A percentile compares a stretch with the other conserved stretches of the same genome.
phyloP scores from a whole-genome alignment of 2,113 vertebrate genomes.

The Galemys pyrenaicus region DNA sequence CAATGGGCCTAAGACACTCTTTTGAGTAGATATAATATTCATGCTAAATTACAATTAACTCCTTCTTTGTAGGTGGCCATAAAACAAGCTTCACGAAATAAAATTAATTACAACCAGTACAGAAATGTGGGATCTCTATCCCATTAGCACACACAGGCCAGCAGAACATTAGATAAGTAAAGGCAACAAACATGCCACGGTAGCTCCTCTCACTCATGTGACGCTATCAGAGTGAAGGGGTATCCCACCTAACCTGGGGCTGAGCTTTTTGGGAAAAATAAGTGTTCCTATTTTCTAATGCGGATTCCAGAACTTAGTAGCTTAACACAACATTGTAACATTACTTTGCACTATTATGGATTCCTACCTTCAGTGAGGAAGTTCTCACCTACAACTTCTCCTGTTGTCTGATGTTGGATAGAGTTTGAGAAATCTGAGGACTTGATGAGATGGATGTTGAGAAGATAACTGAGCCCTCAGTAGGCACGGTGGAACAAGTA shows the following conservation, averaged over 20 bases:
- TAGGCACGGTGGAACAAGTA: not conserved
- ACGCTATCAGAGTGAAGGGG: not conserved
- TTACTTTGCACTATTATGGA: too few species aligned
- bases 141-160: fast-evolving
- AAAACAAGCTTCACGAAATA: too few species aligned
- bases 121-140: not conserved
- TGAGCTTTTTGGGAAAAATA: not conserved
- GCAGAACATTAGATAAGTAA: not conserved
- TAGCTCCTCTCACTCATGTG: not conserved
- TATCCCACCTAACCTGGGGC: not conserved
- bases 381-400: not conserved
- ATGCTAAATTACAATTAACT: too few species aligned
- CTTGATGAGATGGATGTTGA: not conserved
- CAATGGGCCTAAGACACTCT: too few species aligned
- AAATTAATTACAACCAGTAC: too few species aligned
- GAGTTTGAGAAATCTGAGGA: not conserved
- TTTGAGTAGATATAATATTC: too few species aligned
- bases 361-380: not conserved
- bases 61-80: too few species aligned
- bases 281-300: not conserved
- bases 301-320: not conserved
- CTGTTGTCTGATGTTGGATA: not conserved
- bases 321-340: not conserved
- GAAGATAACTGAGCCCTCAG: too few species aligned
- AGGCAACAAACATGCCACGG: too few species aligned